Conservation (phyloP, 2,113 vertebrate species). For the Bagarius yarrelli region DNA sequence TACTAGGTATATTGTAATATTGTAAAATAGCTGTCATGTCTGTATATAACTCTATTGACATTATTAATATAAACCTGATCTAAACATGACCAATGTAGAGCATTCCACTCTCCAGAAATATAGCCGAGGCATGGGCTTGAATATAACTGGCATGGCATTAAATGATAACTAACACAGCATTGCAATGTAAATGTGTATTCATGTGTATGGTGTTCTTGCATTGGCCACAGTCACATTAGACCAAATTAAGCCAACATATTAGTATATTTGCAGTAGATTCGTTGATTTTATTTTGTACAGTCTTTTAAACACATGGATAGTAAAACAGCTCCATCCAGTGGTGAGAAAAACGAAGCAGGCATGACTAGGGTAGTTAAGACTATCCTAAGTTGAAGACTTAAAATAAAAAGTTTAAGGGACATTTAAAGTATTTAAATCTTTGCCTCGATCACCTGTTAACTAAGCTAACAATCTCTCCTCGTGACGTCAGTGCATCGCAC, state of each 20-base stretch:
- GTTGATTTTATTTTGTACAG: not conserved
- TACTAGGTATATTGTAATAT: too few relatives aligned
- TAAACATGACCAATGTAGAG: too few relatives aligned
- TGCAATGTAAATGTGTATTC: not conserved
- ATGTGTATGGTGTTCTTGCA: not conserved
- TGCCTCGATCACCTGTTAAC: not conserved
- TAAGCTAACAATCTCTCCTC: not conserved
- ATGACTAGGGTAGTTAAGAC: not conserved
- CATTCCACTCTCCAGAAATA: too few relatives aligned
- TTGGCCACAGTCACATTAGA: not conserved
- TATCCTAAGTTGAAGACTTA: not conserved
- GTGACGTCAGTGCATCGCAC: not conserved
- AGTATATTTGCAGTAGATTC: not conserved
- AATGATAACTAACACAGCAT: not conserved
- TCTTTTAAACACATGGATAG: not conserved
- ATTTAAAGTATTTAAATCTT: not conserved
- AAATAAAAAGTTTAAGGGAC: not conserved
- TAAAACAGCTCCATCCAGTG: conserved; percentile 36
- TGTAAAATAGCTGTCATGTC: too few relatives aligned
- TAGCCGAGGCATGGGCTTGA: not conserved
- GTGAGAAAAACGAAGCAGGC: not conserved
- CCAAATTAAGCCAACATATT: not conserved
- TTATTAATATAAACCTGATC: too few relatives aligned
- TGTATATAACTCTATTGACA: too few relatives aligned
- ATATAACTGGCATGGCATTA: too few relatives aligned